phyloP scores from a whole-genome alignment of 1,140 invertebrate genomes.

The Artemia franciscana region DNA sequence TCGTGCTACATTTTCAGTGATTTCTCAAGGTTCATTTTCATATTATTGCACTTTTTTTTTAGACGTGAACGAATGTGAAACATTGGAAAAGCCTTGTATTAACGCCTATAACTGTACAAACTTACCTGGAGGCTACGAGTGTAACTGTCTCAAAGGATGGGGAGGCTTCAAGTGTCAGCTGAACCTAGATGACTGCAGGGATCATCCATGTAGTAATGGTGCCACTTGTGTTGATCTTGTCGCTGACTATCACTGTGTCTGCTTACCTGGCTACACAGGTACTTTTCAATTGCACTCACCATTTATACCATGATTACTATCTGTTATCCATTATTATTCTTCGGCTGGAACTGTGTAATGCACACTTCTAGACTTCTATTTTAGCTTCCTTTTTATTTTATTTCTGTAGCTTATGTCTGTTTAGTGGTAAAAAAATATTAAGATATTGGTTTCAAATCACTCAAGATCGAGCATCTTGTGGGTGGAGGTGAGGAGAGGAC shows the following conservation, averaged over 20 bases:
- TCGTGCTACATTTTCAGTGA: background rate
- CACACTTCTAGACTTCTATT: too few relatives aligned
- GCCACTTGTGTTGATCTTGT: constrained; percentile 26
- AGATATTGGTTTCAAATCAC: too few relatives aligned
- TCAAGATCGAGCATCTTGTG: too few relatives aligned
- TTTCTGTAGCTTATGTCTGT: too few relatives aligned
- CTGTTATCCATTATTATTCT: too few relatives aligned
- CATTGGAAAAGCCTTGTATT: constrained; percentile 34
- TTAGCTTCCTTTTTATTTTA: too few relatives aligned
- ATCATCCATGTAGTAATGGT: constrained; percentile 32
- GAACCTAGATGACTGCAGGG: constrained; percentile 45
- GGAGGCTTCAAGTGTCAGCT: constrained; percentile 25
- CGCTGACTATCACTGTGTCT: constrained; percentile 35
- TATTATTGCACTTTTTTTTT: constrained; percentile 1
- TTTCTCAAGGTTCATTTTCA: background rate
- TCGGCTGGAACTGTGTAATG: too few relatives aligned
- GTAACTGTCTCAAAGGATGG: constrained; percentile 32
- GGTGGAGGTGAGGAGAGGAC: too few relatives aligned
- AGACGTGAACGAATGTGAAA: constrained; percentile 26
- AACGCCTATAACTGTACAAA: constrained; percentile 57
- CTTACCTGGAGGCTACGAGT: constrained; percentile 50
- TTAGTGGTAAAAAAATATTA: too few relatives aligned
- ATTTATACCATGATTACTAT: too few relatives aligned
- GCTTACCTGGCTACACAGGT: constrained; percentile 50
- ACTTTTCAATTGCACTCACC: constrained; percentile 8